A percentile compares a stretch with the other conserved stretches of the same genome.
phyloP scores from a whole-genome alignment of 2,888 invertebrate species.

The Thymelicus acteon region DNA sequence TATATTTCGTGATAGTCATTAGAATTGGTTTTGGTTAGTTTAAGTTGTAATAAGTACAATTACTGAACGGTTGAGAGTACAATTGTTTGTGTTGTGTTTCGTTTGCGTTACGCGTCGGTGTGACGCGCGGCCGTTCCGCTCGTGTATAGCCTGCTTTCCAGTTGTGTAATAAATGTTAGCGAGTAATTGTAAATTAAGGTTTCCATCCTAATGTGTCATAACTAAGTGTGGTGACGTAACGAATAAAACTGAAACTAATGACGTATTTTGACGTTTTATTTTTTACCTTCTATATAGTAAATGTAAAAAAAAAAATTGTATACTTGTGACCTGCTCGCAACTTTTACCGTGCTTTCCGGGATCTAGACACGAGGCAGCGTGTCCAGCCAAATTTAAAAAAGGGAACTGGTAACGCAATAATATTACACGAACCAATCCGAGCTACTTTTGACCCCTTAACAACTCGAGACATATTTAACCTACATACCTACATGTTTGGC shows the following conservation, averaged over 20 bases:
- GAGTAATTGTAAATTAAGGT: slow-evolving; percentile 66
- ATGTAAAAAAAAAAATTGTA: too few relatives aligned
- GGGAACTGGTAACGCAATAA: too few relatives aligned
- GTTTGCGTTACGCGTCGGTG: slow-evolving; percentile 42
- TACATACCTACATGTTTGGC: too few relatives aligned
- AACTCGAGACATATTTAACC: too few relatives aligned
- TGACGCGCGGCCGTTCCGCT: slow-evolving; percentile 44
- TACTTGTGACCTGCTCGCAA: too few relatives aligned
- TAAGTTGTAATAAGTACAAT: slow-evolving; percentile 36
- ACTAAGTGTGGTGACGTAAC: slow-evolving; percentile 76
- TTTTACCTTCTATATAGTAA: not conserved
- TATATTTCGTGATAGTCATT: slow-evolving; percentile 33
- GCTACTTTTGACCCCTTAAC: too few relatives aligned
- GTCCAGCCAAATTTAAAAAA: too few relatives aligned
- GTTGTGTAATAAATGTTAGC: slow-evolving; percentile 63
- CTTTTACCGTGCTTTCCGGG: too few relatives aligned
- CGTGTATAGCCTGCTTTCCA: slow-evolving; percentile 56
- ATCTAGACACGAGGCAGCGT: too few relatives aligned
- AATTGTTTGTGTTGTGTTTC: slow-evolving; percentile 8
- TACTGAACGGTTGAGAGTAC: slow-evolving; percentile 14
- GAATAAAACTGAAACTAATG: slow-evolving; percentile 61
- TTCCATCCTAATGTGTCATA: slow-evolving; percentile 79
- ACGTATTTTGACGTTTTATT: slow-evolving; percentile 26
- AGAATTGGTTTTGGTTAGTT: slow-evolving; percentile 36
- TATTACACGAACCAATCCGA: too few relatives aligned